A percentile compares a stretch with the other conserved stretches of the same genome.
These are phyloP conservation scores for Oreochromis aureus DNA, from an alignment of 2,113 vertebrate genomes.

Conservation along the genomic window DNA sequence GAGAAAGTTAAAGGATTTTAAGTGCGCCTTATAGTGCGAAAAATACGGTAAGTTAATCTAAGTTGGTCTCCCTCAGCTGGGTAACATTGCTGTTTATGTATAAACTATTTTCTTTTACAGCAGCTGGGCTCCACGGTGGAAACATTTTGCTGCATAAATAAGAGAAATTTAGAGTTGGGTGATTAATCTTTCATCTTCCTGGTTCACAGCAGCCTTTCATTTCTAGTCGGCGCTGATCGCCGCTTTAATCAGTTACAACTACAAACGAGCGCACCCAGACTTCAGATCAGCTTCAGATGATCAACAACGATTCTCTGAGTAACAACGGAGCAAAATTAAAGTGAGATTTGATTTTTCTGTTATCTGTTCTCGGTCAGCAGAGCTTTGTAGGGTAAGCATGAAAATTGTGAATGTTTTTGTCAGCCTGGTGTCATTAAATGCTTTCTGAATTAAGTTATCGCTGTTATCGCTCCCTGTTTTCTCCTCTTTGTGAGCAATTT, in stretches of 20 bases:
- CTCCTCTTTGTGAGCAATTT: neutral
- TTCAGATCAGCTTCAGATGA: neutral
- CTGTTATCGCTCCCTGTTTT: neutral
- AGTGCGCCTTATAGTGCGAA: no score
- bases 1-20: no score
- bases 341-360: neutral
- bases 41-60: neutral
- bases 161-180: fast-evolving
- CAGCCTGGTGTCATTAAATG: neutral
- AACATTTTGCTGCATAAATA: neutral
- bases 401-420: neutral
- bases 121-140: neutral
- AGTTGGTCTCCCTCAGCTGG: neutral
- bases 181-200: neutral
- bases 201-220: neutral
- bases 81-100: neutral
- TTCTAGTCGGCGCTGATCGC: neutral
- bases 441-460: neutral
- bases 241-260: neutral
- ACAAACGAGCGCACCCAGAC: neutral
- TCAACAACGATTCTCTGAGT: fast-evolving
- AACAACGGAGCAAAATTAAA: neutral
- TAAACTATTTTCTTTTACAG: neutral
- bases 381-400: neutral
- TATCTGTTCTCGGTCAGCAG: neutral